Percentiles rank a stretch among this genome's conserved stretches.
These are phyloP conservation scores for Columba janthina DNA, from an alignment of 2,113 vertebrate species.

Conservation along the genomic window DNA sequence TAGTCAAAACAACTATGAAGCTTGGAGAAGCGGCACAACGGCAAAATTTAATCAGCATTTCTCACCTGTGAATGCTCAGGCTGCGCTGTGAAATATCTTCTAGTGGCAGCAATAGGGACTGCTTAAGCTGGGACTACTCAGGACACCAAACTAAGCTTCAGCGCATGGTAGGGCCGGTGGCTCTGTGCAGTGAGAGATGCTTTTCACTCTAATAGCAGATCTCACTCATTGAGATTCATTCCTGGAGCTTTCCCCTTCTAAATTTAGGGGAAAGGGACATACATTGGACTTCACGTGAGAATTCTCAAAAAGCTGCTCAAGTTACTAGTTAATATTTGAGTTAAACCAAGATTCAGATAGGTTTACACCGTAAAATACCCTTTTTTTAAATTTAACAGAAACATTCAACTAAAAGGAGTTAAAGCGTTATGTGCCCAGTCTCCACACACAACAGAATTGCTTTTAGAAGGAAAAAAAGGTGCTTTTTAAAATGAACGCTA, in stretches of 20 bases:
- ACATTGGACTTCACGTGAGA: neutral
- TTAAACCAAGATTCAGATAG: neutral
- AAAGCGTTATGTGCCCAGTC: neutral
- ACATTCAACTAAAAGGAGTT: neutral
- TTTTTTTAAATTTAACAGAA: neutral
- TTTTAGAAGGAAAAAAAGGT: neutral
- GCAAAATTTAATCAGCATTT: neutral
- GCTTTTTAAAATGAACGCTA: neutral
- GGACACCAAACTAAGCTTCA: neutral
- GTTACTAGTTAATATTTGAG: neutral
- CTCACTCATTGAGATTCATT: accelerated
- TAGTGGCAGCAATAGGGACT: neutral
- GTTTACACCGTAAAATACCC: neutral
- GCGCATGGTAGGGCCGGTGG: neutral
- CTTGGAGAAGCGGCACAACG: neutral
- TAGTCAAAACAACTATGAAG: too few species aligned
- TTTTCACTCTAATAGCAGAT: neutral
- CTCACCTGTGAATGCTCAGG: neutral
- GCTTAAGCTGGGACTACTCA: neutral
- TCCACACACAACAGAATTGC: neutral
- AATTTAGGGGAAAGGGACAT: neutral
- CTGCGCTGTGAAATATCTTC: neutral
- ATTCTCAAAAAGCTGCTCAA: neutral
- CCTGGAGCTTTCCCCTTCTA: neutral
- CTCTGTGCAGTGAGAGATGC: neutral